phyloP scores from a whole-genome alignment of 2,113 vertebrate genomes.

The Porphyrio hochstetteri region DNA sequence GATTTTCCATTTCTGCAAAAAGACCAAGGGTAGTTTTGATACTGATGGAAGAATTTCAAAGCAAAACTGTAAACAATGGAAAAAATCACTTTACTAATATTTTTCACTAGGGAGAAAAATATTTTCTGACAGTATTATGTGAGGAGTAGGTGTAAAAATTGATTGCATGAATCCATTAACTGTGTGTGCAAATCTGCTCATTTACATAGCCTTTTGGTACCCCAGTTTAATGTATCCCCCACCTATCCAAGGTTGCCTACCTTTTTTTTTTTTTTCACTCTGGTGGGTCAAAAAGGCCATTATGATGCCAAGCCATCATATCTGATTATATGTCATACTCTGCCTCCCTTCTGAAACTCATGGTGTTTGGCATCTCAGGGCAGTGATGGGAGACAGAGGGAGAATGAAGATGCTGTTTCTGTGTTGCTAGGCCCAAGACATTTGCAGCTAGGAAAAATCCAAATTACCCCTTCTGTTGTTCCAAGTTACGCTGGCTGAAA shows the following conservation, averaged over 20 bases:
- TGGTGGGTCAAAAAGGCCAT: neutral
- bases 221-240: neutral
- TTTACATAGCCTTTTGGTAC: neutral
- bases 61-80: neutral
- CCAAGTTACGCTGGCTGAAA: neutral
- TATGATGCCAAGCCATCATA: neutral
- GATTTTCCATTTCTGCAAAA: neutral
- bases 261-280: neutral
- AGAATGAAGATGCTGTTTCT: neutral
- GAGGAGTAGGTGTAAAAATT: neutral
- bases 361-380: neutral
- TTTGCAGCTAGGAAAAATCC: neutral
- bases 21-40: neutral
- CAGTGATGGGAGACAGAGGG: neutral
- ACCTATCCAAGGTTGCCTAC: neutral
- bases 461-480: neutral
- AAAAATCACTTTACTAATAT: neutral
- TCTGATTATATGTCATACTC: neutral
- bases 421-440: neutral
- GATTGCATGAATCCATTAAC: neutral
- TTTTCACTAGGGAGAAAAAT: neutral
- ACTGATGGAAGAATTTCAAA: neutral
- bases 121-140: neutral
- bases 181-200: neutral
- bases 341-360: neutral